Evolutionary conservation across 2,113 vertebrate species (phyloP), one percentile per base, ranked within the genome.

Genomic region (Oncorhynchus tshawytscha): DNA sequence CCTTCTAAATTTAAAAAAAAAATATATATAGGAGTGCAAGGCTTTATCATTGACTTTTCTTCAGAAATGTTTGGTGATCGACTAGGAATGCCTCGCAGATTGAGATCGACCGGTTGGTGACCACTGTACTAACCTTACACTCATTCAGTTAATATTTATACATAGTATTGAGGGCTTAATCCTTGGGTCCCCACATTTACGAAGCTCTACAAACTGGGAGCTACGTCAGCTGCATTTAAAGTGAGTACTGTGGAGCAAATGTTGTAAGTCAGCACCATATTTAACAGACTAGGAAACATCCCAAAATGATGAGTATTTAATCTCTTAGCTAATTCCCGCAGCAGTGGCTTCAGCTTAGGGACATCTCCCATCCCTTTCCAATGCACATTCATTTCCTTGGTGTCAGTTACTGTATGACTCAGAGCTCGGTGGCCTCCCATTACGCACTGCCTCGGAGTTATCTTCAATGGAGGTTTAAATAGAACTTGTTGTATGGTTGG

Each of bases 241-340:
- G 88, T 88, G 88, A 90, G 85, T 83, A 89, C 86, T 84, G 86
- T 84, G 87, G 81, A 88, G 91, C 83, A 93, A 93, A 93, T 91
- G 87, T 90, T 91, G 88, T 82, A 91, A 88, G 90, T 94, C 93
- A 94, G 92, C 93, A 94, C 77, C 86, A 86, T 84, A 89, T 90
- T 92, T 94, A 87, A 89, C 84, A 82, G 88, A 89, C 81, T 74
- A 88, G 82, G 91, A 92, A 91, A 89, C 87, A 90, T 91, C 90
- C 90, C 82, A 86, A 94, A 94, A 91, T 90, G 93, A 93, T 92
- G 93, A 94, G 90, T 91, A 84, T 91, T 91, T 93, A 94, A 94
- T 93, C 93, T 93, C 88, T 84, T 90, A 87, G 90, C 91, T 94
- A 94, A 94, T 93, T 93, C 93, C 92, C 31, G 13, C 16, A 87